Conservation (phyloP, 2,113 vertebrate genomes). For the Callopanchax toddi region DNA sequence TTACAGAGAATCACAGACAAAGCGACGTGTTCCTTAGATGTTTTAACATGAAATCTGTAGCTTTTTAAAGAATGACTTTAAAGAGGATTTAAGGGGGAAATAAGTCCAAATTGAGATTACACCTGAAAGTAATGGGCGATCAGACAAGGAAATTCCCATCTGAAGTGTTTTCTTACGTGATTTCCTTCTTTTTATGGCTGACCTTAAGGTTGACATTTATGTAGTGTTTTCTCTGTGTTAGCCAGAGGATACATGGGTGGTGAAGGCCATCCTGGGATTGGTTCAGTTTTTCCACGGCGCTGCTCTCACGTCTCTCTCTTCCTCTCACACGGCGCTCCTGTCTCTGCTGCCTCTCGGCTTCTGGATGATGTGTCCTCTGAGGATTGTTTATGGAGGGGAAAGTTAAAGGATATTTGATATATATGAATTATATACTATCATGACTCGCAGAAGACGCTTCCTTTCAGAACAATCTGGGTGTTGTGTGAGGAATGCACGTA, state of each 20-base stretch:
- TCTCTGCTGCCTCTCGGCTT: slow-evolving; percentile 33
- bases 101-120: slow-evolving; percentile 11
- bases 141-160: slow-evolving; percentile 18
- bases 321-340: slow-evolving; percentile 24
- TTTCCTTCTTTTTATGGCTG: slow-evolving; percentile 26
- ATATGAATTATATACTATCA: slow-evolving; percentile 42
- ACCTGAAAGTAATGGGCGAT: background rate
- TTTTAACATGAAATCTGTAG: slow-evolving; percentile 20
- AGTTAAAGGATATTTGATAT: slow-evolving; percentile 60
- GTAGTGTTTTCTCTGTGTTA: slow-evolving; percentile 16
- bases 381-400: slow-evolving; percentile 63
- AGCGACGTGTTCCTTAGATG: slow-evolving; percentile 1
- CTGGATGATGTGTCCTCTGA: slow-evolving; percentile 59
- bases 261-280: slow-evolving; percentile 40
- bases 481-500: slow-evolving; percentile 39
- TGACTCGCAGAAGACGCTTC: slow-evolving; percentile 20
- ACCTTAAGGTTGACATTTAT: slow-evolving; percentile 22
- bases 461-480: slow-evolving; percentile 21
- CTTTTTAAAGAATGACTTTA: background rate
- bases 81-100: slow-evolving; percentile 4
- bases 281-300: slow-evolving; percentile 72
- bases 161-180: slow-evolving; percentile 2
- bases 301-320: slow-evolving; percentile 23
- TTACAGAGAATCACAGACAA: background rate
- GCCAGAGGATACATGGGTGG: slow-evolving; percentile 27